Conservation (phyloP, 2,113 vertebrate species). For the Tragelaphus strepsiceros region DNA sequence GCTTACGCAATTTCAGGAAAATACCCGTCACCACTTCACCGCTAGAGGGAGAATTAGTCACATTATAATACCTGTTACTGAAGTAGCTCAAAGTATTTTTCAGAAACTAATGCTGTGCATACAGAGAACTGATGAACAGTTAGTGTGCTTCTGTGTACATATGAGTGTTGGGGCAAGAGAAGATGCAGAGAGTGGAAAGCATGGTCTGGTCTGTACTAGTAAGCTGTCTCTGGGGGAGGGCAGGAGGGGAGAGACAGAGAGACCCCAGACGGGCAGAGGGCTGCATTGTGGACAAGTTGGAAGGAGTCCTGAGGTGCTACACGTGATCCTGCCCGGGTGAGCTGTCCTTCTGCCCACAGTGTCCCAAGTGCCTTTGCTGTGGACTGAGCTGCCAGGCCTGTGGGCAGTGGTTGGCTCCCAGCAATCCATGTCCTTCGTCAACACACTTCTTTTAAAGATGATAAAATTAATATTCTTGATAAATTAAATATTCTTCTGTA, state of each 20-base stretch:
- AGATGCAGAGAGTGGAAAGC: not conserved
- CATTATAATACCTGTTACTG: not conserved
- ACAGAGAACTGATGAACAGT: not conserved
- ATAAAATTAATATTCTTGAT: not conserved
- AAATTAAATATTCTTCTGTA: not conserved
- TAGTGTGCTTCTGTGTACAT: not conserved
- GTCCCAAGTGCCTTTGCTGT: not conserved
- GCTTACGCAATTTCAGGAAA: conserved; percentile 34
- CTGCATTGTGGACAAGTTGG: too few species aligned
- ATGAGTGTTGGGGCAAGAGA: not conserved
- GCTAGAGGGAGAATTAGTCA: conserved; percentile 58
- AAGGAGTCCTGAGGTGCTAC: not conserved
- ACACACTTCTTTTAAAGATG: not conserved
- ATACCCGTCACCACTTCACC: not conserved
- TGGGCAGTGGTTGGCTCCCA: not conserved
- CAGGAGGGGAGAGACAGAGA: not conserved
- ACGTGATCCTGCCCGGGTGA: not conserved
- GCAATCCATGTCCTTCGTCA: not conserved
- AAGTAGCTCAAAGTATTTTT: not conserved
- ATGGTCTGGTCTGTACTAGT: too few species aligned
- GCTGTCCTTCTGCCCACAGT: fast-evolving
- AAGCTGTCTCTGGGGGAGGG: not conserved
- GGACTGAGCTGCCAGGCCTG: not conserved
- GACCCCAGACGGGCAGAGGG: not conserved
- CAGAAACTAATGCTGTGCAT: not conserved